phyloP scores from a whole-genome alignment of 2,113 vertebrate species.

The Anser cygnoides region DNA sequence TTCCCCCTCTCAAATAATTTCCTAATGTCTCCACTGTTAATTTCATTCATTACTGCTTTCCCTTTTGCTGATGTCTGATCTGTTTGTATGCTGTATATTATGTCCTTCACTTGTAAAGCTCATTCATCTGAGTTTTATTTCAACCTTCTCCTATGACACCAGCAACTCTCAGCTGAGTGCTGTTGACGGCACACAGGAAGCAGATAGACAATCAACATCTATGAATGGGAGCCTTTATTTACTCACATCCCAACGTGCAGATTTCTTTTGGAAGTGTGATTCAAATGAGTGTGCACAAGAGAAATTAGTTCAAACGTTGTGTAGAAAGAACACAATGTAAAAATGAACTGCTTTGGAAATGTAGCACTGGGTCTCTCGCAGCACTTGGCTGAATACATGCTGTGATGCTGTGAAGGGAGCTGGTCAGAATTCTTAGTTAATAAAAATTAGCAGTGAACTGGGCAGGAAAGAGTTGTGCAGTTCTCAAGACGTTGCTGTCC shows the following conservation, averaged over 20 bases:
- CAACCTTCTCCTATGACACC: background rate
- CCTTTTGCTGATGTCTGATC: background rate
- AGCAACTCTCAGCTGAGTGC: background rate
- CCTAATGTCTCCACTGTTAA: background rate
- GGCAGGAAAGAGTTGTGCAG: background rate
- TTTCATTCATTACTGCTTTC: background rate
- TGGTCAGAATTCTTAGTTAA: background rate
- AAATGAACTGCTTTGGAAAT: background rate
- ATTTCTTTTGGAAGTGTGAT: background rate
- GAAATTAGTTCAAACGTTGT: background rate
- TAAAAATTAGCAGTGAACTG: background rate
- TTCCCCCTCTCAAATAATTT: background rate
- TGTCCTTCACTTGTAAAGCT: background rate
- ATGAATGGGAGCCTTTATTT: background rate
- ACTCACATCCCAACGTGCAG: background rate
- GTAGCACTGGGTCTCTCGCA: background rate
- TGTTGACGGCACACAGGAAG: background rate
- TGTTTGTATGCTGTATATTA: background rate
- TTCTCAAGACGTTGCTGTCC: background rate
- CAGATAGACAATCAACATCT: background rate
- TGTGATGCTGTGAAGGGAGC: background rate
- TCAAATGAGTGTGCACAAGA: background rate
- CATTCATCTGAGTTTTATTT: background rate
- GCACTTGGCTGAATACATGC: background rate
- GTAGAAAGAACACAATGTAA: background rate